Evolutionary conservation across 2,888 invertebrate genomes (phyloP).

Genomic region (Exephanes ischioxanthus): DNA sequence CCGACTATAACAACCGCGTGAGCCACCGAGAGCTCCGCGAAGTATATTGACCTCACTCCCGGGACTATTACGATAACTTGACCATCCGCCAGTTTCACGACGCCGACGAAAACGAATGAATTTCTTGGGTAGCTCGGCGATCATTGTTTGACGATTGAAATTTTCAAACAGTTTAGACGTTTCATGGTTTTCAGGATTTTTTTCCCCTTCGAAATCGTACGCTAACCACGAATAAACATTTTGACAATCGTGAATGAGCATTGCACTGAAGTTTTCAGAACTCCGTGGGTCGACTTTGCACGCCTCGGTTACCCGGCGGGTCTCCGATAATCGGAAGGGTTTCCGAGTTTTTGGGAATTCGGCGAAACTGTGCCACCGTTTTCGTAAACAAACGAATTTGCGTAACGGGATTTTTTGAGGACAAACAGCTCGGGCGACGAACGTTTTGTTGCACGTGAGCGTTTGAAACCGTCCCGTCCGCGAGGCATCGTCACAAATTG

Average conservation of each 20-base stretch:
- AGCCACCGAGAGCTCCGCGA: conserved; percentile 44
- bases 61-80: conserved; percentile 61
- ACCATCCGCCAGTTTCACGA: conserved; percentile 55
- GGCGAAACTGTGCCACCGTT: background rate
- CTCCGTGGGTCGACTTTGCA: conserved; percentile 8
- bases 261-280: conserved; percentile 37
- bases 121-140: background rate
- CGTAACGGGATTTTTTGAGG: conserved; percentile 1
- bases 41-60: conserved; percentile 67
- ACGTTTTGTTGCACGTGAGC: background rate
- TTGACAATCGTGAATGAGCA: conserved; percentile 38
- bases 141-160: background rate
- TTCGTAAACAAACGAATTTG: conserved; percentile 24
- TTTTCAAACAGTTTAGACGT: background rate
- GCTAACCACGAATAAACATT: background rate
- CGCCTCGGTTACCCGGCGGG: conserved; percentile 32
- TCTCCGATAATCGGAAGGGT: conserved; percentile 57
- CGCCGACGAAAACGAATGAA: conserved; percentile 8
- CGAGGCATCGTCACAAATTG: background rate
- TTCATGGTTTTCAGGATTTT: conserved; percentile 5
- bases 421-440: background rate
- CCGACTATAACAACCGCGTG: background rate
- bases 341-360: background rate
- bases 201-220: background rate
- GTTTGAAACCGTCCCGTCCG: background rate